Evolutionary conservation across 2,888 invertebrate species (phyloP).

Genomic region (Smittia sp.): DNA sequence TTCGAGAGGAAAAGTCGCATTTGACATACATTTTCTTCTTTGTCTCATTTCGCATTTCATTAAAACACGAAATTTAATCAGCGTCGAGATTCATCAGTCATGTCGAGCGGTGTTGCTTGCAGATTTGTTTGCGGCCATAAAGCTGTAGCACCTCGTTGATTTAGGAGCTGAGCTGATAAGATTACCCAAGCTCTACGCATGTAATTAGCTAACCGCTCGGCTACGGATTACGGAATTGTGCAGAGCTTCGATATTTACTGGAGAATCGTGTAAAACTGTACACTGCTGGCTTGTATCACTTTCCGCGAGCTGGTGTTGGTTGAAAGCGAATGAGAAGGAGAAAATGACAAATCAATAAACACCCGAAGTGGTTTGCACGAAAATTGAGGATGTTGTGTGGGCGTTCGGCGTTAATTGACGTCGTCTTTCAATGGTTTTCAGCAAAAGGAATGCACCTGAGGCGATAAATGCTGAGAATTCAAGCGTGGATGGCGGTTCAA

Average conservation of each 20-base stretch:
- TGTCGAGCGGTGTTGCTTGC: neutral
- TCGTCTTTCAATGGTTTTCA: conserved; percentile 2
- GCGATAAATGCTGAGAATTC: neutral
- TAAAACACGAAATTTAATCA: neutral
- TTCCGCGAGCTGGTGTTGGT: neutral
- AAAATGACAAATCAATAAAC: conserved; percentile 2
- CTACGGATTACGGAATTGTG: neutral
- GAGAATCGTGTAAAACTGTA: neutral
- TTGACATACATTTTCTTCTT: conserved; percentile 29
- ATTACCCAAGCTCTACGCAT: neutral
- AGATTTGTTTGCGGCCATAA: neutral
- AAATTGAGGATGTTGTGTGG: conserved; percentile 18
- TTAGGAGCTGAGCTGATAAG: neutral
- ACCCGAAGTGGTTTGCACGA: conserved; percentile 21
- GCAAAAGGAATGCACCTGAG: conserved; percentile 2
- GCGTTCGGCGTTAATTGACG: neutral
- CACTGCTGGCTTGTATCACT: neutral
- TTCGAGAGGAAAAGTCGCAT: conserved; percentile 8
- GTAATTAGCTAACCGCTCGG: neutral
- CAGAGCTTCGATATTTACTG: neutral
- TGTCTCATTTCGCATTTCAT: neutral
- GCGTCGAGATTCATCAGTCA: neutral
- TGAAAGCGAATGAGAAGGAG: conserved; percentile 21
- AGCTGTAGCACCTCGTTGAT: neutral
- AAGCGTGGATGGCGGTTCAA: neutral